Evolutionary conservation across 2,113 vertebrate genomes (phyloP).

Genomic region (Chitala chitala): DNA sequence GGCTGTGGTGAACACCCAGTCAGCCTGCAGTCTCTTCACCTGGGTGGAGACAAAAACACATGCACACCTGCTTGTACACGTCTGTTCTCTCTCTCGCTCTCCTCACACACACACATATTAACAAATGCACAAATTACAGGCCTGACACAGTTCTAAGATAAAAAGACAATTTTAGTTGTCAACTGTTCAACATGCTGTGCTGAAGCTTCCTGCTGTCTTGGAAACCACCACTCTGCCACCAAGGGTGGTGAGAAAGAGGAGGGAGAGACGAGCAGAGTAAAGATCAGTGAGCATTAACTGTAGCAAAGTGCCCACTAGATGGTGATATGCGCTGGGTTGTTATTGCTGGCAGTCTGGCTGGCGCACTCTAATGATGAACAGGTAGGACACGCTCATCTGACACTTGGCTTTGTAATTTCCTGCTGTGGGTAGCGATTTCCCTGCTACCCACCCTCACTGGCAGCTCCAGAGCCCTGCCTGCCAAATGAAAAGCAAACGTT

Average conservation of each 20-base stretch:
- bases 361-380: slow-evolving; percentile 26
- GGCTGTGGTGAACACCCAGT: no score
- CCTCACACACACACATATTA: no score
- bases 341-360: slow-evolving; percentile 7
- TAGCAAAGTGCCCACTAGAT: neutral
- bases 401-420: slow-evolving; percentile 43
- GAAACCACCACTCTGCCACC: no score
- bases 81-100: no score
- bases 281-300: neutral
- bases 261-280: neutral
- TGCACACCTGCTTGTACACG: neutral
- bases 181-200: no score
- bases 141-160: no score
- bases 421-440: slow-evolving; percentile 26
- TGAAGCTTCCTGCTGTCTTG: no score
- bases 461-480: slow-evolving; percentile 13
- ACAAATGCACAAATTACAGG: no score
- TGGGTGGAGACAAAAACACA: neutral
- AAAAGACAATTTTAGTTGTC: no score
- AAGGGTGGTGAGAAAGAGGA: neutral
- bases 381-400: slow-evolving; percentile 36
- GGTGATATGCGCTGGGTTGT: neutral
- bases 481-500: slow-evolving; percentile 39
- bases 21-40: no score
- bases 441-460: slow-evolving; percentile 19